A percentile compares a stretch with the other conserved stretches of the same genome.
phyloP scores from a whole-genome alignment of 2,113 vertebrate genomes.

The Trinectes maculatus region DNA sequence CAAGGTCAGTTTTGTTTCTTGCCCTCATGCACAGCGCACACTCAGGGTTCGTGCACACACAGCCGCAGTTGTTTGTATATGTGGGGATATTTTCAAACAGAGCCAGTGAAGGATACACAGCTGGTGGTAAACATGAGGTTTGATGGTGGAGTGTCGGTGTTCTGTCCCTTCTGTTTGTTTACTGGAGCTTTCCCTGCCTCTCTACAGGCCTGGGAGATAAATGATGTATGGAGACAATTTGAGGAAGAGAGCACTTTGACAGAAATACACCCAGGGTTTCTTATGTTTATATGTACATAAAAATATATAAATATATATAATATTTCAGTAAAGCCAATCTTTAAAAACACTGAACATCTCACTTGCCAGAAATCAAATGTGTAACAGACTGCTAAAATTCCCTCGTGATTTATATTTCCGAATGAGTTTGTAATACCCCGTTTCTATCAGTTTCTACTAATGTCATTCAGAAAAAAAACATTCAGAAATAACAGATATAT shows the following conservation, averaged over 20 bases:
- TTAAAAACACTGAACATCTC: slow-evolving; percentile 16
- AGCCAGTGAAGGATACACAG: slow-evolving; percentile 73
- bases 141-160: slow-evolving; percentile 68
- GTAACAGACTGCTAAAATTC: slow-evolving; percentile 8
- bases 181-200: slow-evolving; percentile 60
- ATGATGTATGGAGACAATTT: slow-evolving; percentile 65
- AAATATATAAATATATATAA: slow-evolving; percentile 29
- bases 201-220: slow-evolving; percentile 46
- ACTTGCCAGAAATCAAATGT: not conserved
- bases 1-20: slow-evolving; percentile 38
- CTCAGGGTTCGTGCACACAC: slow-evolving; percentile 43
- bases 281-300: no score
- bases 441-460: not conserved
- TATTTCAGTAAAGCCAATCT: slow-evolving; percentile 3
- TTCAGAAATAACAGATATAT: slow-evolving; percentile 43
- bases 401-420: not conserved
- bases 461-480: slow-evolving; percentile 35
- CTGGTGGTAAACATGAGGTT: slow-evolving; percentile 69
- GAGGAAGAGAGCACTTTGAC: slow-evolving; percentile 49
- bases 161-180: slow-evolving; percentile 71
- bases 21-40: slow-evolving; percentile 7
- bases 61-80: slow-evolving; percentile 71
- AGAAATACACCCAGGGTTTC: slow-evolving; percentile 31
- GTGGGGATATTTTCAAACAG: slow-evolving; percentile 73
- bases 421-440: slow-evolving; percentile 8